Base-by-base conservation (phyloP, 2,113 vertebrate genomes). In the Crotalus viridis region DNA sequence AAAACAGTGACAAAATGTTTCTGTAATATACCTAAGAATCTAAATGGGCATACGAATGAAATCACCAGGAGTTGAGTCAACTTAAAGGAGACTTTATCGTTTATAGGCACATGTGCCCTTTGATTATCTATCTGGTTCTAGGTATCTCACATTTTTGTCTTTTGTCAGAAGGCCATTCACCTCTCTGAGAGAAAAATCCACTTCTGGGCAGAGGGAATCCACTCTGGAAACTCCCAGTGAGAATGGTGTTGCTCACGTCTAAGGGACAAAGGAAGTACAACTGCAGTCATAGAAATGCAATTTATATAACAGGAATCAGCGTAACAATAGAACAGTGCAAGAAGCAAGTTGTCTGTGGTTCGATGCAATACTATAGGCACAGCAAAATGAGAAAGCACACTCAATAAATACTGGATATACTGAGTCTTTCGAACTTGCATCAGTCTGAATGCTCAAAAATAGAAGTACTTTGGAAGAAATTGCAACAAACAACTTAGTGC, bases 151-250 rank as follows among this genome's bases (percentile, higher is more conserved):
- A 43, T 21, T 81, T 81, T 43, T 43, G 39, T 43, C 17, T 74
- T 74, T 74, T 88, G 91, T 10, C 21, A 51, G 59, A 46, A 7
- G 43, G 81, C 33, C 88, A 95, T 95, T 96, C 96, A 99, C 99
- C 98, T 98, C 10, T 97, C 96, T 0, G 98, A 97, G 17, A 99
- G 96, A n/a, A 97, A 97, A 0, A 89, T 95, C 99, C 99, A 99
- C 93, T 97, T 95, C 52, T 94, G 97, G 3, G 95, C 95, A 90
- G 98, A 96, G 0, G 99, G 98, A 88, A 99, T 95, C 99, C 99
- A 99, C 24, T 98, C 98, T 0, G 99, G 98, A 92, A 99, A 99
- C 90, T 98, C 98, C 98, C 98, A 99, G 92, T 96, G 97, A 0
- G 98, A 98, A 96, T 96, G 94, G 94, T 98, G 96, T 94, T 98